Conservation (phyloP, 2,113 vertebrate species). For the Lophochroa leadbeateri region DNA sequence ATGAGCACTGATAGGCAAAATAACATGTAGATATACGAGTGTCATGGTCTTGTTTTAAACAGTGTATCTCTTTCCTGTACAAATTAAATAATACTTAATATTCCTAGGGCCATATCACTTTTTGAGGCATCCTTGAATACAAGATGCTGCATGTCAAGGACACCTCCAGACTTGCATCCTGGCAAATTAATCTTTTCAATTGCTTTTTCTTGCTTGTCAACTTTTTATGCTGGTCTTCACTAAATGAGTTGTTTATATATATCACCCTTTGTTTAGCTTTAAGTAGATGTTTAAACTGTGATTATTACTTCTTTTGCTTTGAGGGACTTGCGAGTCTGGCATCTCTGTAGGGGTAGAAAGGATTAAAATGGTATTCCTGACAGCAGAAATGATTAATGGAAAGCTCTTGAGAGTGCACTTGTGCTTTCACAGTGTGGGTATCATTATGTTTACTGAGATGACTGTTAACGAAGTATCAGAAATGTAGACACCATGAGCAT, state of each 20-base stretch:
- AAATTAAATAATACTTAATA: background rate
- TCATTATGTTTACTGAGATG: background rate
- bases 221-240: background rate
- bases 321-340: background rate
- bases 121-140: background rate
- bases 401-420: background rate
- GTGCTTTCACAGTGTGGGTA: background rate
- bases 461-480: background rate
- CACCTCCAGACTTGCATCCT: background rate
- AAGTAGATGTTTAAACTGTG: background rate
- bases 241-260: background rate
- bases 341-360: background rate
- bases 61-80: background rate
- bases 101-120: background rate
- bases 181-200: constrained; percentile 25
- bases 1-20: background rate
- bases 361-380: background rate
- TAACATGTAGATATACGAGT: background rate
- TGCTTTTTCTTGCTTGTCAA: constrained; percentile 25
- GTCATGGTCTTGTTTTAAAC: background rate
- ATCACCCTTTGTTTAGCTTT: constrained; percentile 13
- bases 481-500: background rate
- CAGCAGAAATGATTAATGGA: background rate
- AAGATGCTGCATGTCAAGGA: background rate
- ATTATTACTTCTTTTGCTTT: background rate